Conservation (phyloP, 1,140 invertebrate species). For the Sinonovacula constricta region DNA sequence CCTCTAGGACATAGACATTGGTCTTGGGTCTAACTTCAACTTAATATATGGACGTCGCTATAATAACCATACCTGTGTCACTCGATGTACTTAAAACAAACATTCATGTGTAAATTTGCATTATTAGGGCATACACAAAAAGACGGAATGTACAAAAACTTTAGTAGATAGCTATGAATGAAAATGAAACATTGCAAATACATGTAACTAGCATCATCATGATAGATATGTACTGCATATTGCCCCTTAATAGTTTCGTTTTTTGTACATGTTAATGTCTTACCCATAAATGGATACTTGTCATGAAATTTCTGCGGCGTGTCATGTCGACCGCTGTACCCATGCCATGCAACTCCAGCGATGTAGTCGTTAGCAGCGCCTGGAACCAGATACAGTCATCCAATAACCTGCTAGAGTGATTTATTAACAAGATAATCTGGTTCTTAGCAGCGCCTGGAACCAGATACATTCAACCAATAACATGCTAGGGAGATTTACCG, state of each 20-base stretch:
- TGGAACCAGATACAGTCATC: too few relatives aligned
- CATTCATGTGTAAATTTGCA: background rate
- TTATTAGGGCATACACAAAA: background rate
- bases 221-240: background rate
- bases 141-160: background rate
- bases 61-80: too few relatives aligned
- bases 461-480: too few relatives aligned
- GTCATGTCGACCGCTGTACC: conserved; percentile 58
- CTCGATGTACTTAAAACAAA: background rate
- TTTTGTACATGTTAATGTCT: conserved; percentile 30
- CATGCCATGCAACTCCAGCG: conserved; percentile 61
- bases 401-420: too few relatives aligned
- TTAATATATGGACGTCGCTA: too few relatives aligned
- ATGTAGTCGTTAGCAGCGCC: too few relatives aligned
- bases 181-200: background rate
- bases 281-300: conserved; percentile 53
- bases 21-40: too few relatives aligned
- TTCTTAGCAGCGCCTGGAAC: too few relatives aligned
- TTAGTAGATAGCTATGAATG: background rate
- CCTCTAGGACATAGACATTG: too few relatives aligned
- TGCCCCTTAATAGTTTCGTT: background rate
- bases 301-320: conserved; percentile 46
- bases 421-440: too few relatives aligned
- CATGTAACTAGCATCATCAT: background rate
- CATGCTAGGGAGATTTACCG: too few relatives aligned